Base-by-base conservation (phyloP, 2,888 invertebrate species). In the Epirrhoe alternata region DNA sequence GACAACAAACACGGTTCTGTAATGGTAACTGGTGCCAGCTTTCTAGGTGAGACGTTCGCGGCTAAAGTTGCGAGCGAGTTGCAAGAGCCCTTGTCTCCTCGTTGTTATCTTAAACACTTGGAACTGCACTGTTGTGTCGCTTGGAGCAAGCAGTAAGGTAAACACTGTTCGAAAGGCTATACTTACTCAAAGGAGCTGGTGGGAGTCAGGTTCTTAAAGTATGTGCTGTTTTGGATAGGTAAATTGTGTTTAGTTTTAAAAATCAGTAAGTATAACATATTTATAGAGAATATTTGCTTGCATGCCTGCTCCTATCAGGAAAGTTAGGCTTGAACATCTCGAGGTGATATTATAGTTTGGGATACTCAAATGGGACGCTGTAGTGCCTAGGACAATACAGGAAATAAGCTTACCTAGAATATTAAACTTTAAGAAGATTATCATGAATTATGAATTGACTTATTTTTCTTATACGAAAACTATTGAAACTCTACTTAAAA, bases 51-150 rank as follows among this genome's bases (percentile, higher is more conserved):
- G 78, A 79, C 79, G 77, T 79, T 79, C 77, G 79, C 65, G 75
- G 78, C 66, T 64, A 75, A 83, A 85, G 82, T 85, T 84, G 80
- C 77, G 77, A 81, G 77, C 76, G 72, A 86, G 80, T 86, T 84
- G 77, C 75, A 76, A 84, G 81, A 77, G 79, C 79, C 76, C 86
- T 87, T 85, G 87, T 87, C 86, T 74, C 77, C 78, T 82, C 84
- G 83, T 87, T 86, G 88, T 87, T 88, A 88, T 88, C 87, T 85
- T 81, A 82, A 84, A 83, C 85, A 83, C 83, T 85, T 78, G 78
- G 79, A 80, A 80, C 80, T 79, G 80, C 75, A 77, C 74, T 71
- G 74, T 71, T 75, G 72, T 71, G 69, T 62, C 69, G 72, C 74
- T 71, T 74, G 75, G 74, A 63, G 63, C 75, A 75, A 78, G 68